Conservation (phyloP, 2,797 vertebrate species). For the Cephalopachus bancanus region DNA sequence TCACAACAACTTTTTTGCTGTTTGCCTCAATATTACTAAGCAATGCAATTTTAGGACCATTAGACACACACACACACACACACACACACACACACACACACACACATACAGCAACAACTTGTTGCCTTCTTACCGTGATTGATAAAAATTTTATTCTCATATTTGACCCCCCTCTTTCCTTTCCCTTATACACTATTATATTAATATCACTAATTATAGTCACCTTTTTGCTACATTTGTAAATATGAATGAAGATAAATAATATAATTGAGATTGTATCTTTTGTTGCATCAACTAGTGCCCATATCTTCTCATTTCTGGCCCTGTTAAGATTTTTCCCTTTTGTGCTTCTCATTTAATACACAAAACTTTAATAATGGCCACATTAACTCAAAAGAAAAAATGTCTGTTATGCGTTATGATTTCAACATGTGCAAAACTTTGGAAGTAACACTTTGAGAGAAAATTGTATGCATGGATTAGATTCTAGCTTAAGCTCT, state of each 20-base stretch:
- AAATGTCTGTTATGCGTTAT: background rate
- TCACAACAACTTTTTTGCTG: too few relatives aligned
- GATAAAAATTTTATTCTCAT: background rate
- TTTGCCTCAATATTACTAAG: too few relatives aligned
- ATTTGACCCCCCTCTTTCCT: background rate
- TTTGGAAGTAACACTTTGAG: too few relatives aligned
- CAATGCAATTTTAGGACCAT: rapidly evolving
- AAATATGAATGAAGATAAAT: background rate
- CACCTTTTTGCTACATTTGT: background rate
- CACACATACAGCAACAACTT: rapidly evolving
- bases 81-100: background rate
- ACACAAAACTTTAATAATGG: rapidly evolving
- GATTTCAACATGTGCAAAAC: background rate
- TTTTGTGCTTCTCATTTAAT: rapidly evolving
- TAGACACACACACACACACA: too few relatives aligned
- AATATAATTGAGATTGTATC: too few relatives aligned
- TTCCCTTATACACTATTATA: background rate
- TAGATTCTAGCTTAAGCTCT: background rate
- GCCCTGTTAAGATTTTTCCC: background rate
- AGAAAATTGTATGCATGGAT: rapidly evolving
- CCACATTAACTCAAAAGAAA: background rate
- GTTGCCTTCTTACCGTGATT: background rate
- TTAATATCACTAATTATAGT: background rate
- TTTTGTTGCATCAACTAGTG: background rate
- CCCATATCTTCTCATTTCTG: background rate